Percentiles rank a stretch among this genome's conserved stretches.
Conservation (phyloP, 2,797 vertebrate genomes). For the Apodemus agrarius region DNA sequence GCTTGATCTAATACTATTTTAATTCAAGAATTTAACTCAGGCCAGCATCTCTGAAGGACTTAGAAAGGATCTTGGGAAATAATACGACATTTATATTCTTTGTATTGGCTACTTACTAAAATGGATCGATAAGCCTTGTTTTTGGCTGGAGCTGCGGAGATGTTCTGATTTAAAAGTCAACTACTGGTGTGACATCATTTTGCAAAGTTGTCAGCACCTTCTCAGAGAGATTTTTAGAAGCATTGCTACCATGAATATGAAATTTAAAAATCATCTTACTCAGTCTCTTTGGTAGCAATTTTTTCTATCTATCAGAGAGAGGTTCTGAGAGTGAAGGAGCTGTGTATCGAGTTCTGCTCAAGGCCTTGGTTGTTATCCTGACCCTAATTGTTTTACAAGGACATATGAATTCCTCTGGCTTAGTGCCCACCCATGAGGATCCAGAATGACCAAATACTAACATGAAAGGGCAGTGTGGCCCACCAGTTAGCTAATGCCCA, state of each 20-base stretch:
- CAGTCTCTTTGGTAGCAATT: neutral
- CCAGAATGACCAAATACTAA: neutral
- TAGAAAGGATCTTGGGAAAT: neutral
- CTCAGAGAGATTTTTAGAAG: constrained; percentile 1
- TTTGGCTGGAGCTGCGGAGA: neutral
- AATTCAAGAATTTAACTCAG: constrained; percentile 18
- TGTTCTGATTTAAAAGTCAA: neutral
- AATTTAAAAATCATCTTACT: neutral
- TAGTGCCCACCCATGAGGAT: neutral
- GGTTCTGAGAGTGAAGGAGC: neutral
- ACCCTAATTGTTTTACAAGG: constrained; percentile 14
- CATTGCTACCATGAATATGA: neutral
- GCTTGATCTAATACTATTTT: neutral
- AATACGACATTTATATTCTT: neutral
- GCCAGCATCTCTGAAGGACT: neutral
- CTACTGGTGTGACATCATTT: neutral
- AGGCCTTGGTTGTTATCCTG: neutral
- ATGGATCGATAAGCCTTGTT: neutral
- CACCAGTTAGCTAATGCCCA: neutral
- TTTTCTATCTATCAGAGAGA: neutral
- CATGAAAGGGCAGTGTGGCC: neutral
- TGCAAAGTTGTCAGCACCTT: neutral
- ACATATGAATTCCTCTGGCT: neutral
- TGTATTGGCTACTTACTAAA: neutral
- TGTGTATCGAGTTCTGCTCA: neutral